Percentiles rank a stretch among this genome's conserved stretches.
Conservation (phyloP, 2,888 invertebrate species). For the Gymnoscelis rufifasciata region DNA sequence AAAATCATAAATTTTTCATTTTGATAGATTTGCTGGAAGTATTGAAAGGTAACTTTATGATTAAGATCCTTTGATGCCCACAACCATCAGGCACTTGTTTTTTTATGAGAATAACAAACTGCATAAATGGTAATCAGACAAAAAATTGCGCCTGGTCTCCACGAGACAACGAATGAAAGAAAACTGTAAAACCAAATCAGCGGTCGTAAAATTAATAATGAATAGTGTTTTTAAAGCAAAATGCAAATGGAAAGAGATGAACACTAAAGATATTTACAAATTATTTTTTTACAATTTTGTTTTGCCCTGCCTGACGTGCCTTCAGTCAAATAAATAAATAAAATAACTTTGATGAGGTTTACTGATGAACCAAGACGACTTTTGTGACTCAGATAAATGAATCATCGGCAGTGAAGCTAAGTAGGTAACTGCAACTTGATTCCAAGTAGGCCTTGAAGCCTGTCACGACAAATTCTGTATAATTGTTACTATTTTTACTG, state of each 20-base stretch:
- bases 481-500: constrained; percentile 21
- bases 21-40: too few relatives aligned
- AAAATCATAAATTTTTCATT: too few relatives aligned
- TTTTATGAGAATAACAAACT: too few relatives aligned
- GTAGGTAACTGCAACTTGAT: constrained; percentile 36
- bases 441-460: constrained; percentile 47
- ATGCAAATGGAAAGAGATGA: too few relatives aligned
- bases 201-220: too few relatives aligned
- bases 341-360: background rate
- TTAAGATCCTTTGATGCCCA: too few relatives aligned
- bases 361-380: constrained; percentile 22
- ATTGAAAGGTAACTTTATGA: too few relatives aligned
- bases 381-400: constrained; percentile 7
- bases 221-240: too few relatives aligned
- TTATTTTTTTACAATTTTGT: too few relatives aligned
- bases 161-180: constrained; percentile 1
- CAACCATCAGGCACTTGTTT: too few relatives aligned
- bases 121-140: background rate
- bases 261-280: too few relatives aligned
- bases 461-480: constrained; percentile 35
- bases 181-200: constrained; percentile 17
- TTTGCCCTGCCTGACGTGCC: too few relatives aligned
- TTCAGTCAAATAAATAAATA: background rate
- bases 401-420: constrained; percentile 13
- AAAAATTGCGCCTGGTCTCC: background rate